Base-by-base conservation (phyloP, 2,797 vertebrate species). In the Smutsia gigantea region DNA sequence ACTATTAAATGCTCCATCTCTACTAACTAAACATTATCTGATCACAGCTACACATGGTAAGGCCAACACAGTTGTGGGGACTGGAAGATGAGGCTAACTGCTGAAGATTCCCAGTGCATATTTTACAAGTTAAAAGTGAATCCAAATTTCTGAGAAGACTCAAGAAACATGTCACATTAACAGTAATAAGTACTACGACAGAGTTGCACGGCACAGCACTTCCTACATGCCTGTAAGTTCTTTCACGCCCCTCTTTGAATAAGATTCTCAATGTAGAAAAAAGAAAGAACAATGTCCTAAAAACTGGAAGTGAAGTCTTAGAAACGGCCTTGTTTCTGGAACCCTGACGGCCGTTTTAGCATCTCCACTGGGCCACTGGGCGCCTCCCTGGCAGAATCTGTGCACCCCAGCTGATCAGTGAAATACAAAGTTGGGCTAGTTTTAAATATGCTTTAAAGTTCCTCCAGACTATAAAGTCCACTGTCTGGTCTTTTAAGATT, bases 401-500 rank as follows among this genome's bases (percentile, higher is more conserved):
- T 46, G 46, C 46, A 46, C 46, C 46, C 46, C 2, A 2, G 46
- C 46, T 46, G 31, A 37, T 85, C 55, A 18, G 55, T 63, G 87
- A 69, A 92, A 66, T 0, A 79, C 19, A 77, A 63, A 81, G 27
- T 31, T 68, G 42, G 9, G 34, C 39, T 74, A 4, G 27, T 94
- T 87, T 96, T 59, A 74, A 87, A 55, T 64, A 57, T 4, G 29
- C 66, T 90, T 82, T 25, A 55, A 84, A 88, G 25, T 63, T 14
- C 72, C 18, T 49, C 49, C 34, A 29, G 37, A 29, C 19, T 93
- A 75, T 82, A 83, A 90, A 92, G 64, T n/a, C 59, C 29, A 46
- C 19, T 77, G 5, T 93, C n/a, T n/a, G 18, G 29, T 75, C 42
- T 96, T 89, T 87, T 5, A 95, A 82, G n/a, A 93, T 29, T 42